These are phyloP conservation scores for Theocolax elegans DNA, from an alignment of 1,140 invertebrate genomes.

Conservation along the genomic window DNA sequence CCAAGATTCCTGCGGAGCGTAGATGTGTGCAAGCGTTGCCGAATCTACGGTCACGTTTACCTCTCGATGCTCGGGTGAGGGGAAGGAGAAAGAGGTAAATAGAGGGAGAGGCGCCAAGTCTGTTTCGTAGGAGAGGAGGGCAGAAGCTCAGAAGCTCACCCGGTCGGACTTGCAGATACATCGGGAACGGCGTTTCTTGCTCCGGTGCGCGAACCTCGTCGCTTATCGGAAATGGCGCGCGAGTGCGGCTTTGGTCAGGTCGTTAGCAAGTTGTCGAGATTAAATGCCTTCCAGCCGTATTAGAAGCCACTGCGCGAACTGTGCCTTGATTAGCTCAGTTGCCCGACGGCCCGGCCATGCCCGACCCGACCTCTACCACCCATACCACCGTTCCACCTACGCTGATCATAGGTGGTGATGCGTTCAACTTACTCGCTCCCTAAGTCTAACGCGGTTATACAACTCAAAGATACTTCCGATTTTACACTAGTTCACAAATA, in stretches of 20 bases:
- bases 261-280: conserved; percentile 68
- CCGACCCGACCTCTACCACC: conserved; percentile 16
- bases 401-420: conserved; percentile 42
- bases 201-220: conserved; percentile 47
- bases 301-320: conserved; percentile 57
- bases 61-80: conserved; percentile 4
- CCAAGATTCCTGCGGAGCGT: not conserved
- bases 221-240: conserved; percentile 63
- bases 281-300: conserved; percentile 66
- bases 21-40: not conserved
- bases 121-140: not conserved
- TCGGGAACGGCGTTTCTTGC: conserved; percentile 57
- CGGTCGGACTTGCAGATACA: conserved; percentile 29
- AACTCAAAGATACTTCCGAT: no score
- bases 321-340: conserved; percentile 59
- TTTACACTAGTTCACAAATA: no score
- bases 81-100: not conserved
- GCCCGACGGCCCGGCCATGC: conserved; percentile 34
- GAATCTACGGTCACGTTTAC: conserved; percentile 23
- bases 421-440: conserved; percentile 31
- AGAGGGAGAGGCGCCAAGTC: not conserved
- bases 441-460: no score
- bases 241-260: conserved; percentile 59
- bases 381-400: not conserved
- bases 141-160: not conserved